Base-by-base conservation (phyloP, 2,113 vertebrate species). In the Danio rerio region DNA sequence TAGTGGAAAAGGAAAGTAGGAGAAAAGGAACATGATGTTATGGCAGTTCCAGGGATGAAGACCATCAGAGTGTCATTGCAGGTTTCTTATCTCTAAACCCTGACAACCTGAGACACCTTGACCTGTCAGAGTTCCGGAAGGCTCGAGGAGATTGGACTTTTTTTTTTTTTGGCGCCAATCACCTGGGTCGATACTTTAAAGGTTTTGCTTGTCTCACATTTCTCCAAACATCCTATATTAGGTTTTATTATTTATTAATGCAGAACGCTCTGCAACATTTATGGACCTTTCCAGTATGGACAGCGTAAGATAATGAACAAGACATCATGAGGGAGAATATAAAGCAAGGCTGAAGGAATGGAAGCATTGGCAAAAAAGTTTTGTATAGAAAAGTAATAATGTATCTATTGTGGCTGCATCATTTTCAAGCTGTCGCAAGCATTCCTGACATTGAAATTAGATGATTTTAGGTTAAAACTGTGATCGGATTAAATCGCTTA, bases 1-100 rank as follows among this genome's bases (percentile, higher is more conserved):
- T 68, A 62, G 53, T n/a, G 65, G 56, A 47, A 56, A 56, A 31
- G 56, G 58, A 73, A 56, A 20, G 53, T 58, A 18, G 55, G 45
- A 76, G 81, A 82, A 62, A 61, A 59, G 21, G 40, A 62, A 69
- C 47, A 69, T 59, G 63, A 21, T 76, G 59, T 63, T 42, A 81
- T 74, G 71, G 69, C 58, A 73, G 70, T 63, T 63, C 16, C 8
- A 53, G 80, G 20, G 61, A 73, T 63, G 71, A 70, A 31, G 63
- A 59, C 65, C 74, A 78, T 52, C 73, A 61, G 21, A 55, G 49
- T 42, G 77, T 65, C 50, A 53, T 68, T 66, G 49, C 75, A 56
- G 13, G 42, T 31, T 75, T 69, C 73, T 78, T 70, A 71, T 71
- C 74, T 83, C 15, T 42, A 53, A 47, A 69, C 56, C 65, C 50